These are phyloP conservation scores for Drosophila longiperda DNA, from an alignment of 2,888 invertebrate species.

Conservation along the genomic window DNA sequence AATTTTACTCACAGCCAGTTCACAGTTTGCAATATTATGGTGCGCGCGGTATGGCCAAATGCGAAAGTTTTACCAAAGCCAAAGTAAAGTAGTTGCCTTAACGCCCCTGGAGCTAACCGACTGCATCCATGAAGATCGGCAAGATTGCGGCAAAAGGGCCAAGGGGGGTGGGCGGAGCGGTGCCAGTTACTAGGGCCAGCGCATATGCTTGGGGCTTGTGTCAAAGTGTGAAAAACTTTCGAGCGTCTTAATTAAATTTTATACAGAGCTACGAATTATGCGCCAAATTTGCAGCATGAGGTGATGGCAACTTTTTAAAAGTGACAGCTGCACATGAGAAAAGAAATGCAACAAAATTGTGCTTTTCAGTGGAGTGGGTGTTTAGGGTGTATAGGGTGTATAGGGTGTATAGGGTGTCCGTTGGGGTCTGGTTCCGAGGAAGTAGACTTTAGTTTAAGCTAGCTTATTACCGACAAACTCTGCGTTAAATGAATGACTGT, in stretches of 20 bases:
- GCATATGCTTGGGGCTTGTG: slow-evolving; percentile 72
- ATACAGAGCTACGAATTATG: slow-evolving; percentile 66
- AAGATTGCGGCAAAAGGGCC: slow-evolving; percentile 23
- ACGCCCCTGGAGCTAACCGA: slow-evolving; percentile 63
- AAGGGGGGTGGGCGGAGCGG: neutral
- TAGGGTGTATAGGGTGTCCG: too few species aligned
- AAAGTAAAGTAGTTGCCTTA: slow-evolving; percentile 72
- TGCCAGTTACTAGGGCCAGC: slow-evolving; percentile 9
- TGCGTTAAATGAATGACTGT: slow-evolving; percentile 55
- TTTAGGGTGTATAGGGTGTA: too few species aligned
- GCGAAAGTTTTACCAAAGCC: slow-evolving; percentile 68
- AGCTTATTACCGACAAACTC: slow-evolving; percentile 65
- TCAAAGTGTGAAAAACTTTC: slow-evolving; percentile 77
- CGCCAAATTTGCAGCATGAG: slow-evolving; percentile 52
- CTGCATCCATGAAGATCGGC: slow-evolving; percentile 45
- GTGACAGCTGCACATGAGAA: slow-evolving; percentile 72
- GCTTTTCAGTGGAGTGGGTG: neutral
- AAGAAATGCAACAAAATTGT: slow-evolving; percentile 35
- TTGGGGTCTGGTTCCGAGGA: neutral
- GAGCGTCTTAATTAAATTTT: slow-evolving; percentile 77
- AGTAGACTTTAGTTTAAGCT: slow-evolving; percentile 53
- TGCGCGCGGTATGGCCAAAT: slow-evolving; percentile 46
- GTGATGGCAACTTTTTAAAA: slow-evolving; percentile 69
- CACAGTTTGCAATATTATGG: slow-evolving; percentile 53
- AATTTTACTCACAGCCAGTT: slow-evolving; percentile 65